Evolutionary conservation across 2,888 invertebrate species (phyloP), one percentile per base, ranked within the genome.

Genomic region (Rotaria sp.): DNA sequence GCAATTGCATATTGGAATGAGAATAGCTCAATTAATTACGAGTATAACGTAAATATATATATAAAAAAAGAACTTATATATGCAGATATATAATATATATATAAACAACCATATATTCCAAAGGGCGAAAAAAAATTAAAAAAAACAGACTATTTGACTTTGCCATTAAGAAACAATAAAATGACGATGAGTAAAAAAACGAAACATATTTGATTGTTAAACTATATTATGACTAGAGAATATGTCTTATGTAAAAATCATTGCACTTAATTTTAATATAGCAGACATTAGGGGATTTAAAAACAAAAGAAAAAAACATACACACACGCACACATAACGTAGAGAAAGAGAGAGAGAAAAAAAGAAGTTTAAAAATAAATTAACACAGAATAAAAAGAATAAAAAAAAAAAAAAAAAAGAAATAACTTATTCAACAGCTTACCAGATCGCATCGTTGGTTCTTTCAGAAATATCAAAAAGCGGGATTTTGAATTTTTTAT

Each of bases 381-480:
- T 10, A 45, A 80, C 75, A 80, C 75, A 50, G 18, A 50, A 45
- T 45, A 45, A 45, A 45, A 45, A 45, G 11, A 8, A 8, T 50
- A 13, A 45, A 45, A 41, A 10, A 80, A 45, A 41, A 24, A 26
- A 26, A 30, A 80, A 45, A 67, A 67, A 67, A 45, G 30, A 67
- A 67, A 67, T 59, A 30, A 35, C 67, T 67, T 35, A 18, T 35
- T 67, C 35, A 67, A 67, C 67, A 67, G 75, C 75, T 80, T 80
- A 80, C 75, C 75, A 80, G 67, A 67, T 67, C 67, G 67, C 67
- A 67, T 67, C 13, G 10, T 67, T 59, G 59, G 13, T 67, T 67
- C 35, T 35, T 30, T 67, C 13, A 67, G 67, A 67, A 35, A 35
- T 67, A 67, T 67, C 30, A 67, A 67, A 67, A 67, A 67, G 30